Evolutionary conservation across 1,140 invertebrate species (phyloP), one percentile per base, ranked within the genome.

Genomic region (Diabrotica virgifera): DNA sequence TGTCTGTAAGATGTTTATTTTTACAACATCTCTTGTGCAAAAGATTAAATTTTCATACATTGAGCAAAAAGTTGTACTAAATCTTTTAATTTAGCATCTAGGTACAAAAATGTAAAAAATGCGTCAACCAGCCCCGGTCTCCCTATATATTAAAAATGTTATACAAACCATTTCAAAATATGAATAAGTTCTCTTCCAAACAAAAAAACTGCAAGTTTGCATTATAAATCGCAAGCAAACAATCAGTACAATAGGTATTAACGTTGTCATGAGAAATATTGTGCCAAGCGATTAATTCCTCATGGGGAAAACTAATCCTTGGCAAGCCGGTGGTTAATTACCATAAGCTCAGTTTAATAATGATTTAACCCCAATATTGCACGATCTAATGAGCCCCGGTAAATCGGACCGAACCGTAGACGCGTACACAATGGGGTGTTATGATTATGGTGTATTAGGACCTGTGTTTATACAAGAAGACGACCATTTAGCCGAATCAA

Each of bases 281-380:
- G 8, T 46, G 40, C 40, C 40, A 46, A 46, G 40, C 40, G 40
- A 46, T 46, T 46, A n/a, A 3, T 46, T 46, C n/a, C 40, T 2
- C 2, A 3, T 46, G 40, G 40, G 40, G 40, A 46, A 10, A 46
- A 10, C n/a, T 46, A 46, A 46, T 46, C 40, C 40, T 46, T n/a
- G 40, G n/a, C 8, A 46, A 46, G 53, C 53, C 66, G 63, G 55
- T 53, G 67, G 63, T 53, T 62, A 65, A 69, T 69, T 69, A 69
- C 52, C 67, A 69, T 69, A 69, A 69, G 65, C 67, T 63, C 36
- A 13, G 53, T 69, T 65, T 69, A 64, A 65, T 62, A 59, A 51
- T 13, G 59, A 60, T 60, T 60, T 60, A 52, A 61, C 53, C 53
- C 53, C 53, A 14, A 55, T 55, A 55, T 55, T 55, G 53, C 24